Base-by-base conservation (phyloP, 2,888 invertebrate genomes). In the Torymus tubicola region DNA sequence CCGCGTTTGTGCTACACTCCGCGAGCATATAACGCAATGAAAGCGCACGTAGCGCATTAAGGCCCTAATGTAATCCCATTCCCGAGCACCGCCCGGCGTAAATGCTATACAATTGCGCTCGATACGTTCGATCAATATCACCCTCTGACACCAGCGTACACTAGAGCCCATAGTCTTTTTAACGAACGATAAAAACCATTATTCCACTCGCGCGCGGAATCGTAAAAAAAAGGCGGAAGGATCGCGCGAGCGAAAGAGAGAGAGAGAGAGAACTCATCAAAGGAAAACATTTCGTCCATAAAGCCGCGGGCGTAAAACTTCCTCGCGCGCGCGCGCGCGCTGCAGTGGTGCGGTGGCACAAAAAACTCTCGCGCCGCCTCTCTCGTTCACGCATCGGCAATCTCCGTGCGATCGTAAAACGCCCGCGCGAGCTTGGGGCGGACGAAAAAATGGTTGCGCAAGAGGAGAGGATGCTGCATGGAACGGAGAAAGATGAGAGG, bases 101-200 rank as follows among this genome's bases (percentile, higher is more conserved):
- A 31, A 31, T 31, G 31, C 31, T n/a, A n/a, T 31, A 31, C 31
- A 31, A 31, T 31, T n/a, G n/a, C 31, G 31, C 4, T 31, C 31
- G 31, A 31, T 31, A 8, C 31, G 31, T 8, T 8, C 31, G 31
- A 31, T 31, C 31, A 31, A 31, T 31, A 31, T 8, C 2, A 1
- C 10, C 21, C 21, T 12, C n/a, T n/a, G 65, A 73, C 64, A 74
- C 58, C 67, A 14, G 70, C 69, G 1, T n/a, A n/a, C n/a, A n/a
- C 61, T 31, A 16, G 50, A 11, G 4, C 42, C 60, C 42, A 57
- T 69, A 42, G 24, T 73, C 63, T 72, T 64, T 78, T 78, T 78
- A 74, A 78, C 65, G 74, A 74, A 74, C 67, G 65, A 81, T 81
- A 78, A 78, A 78, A 78, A 67, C 69, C 70, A 74, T 81, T 78